Base-by-base conservation (phyloP, 2,113 vertebrate genomes). In the Nothocercus julius region DNA sequence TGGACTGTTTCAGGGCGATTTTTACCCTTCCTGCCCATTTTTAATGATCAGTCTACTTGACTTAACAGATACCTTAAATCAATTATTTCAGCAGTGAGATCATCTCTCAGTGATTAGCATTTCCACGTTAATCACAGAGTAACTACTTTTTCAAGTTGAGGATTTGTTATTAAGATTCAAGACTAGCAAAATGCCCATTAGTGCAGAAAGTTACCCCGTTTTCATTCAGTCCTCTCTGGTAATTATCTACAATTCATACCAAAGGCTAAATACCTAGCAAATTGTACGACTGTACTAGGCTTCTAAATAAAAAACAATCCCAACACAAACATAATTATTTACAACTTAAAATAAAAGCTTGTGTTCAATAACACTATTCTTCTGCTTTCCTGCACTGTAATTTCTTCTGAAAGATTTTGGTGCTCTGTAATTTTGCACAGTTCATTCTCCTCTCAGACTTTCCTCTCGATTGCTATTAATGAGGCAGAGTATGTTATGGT, bases 291-390 rank as follows among this genome's bases (percentile, higher is more conserved):
- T 88, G 68, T 67, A n/a, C 38, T 6, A 61, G 85, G 47, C 13
- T 90, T 74, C 7, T 92, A 75, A 90, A 47, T 91, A 94, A 85
- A 95, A 95, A 89, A 56, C 91, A 77, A 51, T 91, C 51, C 59
- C 79, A 63, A 45, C 27, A 5, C 53, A 95, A 95, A 92, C 53
- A 72, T 87, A 75, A 47, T 84, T 96, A 94, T 92, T 97, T 96
- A 76, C 36, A 40, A 30, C 73, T 82, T 62, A 75, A 69, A 93
- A 94, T 93, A 79, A 89, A 92, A 94, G 27, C 91, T 62, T 68
- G 27, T 72, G 83, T 15, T 96, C 85, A 54, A 28, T 76, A 61
- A 42, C 83, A 18, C 75, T 75, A 56, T 92, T 88, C 82, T 88
- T 61, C 74, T 75, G 1, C 62, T 92, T 84, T 32, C 38, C 73